phyloP scores from a whole-genome alignment of 2,888 invertebrate genomes.

The Rutpela maculata region DNA sequence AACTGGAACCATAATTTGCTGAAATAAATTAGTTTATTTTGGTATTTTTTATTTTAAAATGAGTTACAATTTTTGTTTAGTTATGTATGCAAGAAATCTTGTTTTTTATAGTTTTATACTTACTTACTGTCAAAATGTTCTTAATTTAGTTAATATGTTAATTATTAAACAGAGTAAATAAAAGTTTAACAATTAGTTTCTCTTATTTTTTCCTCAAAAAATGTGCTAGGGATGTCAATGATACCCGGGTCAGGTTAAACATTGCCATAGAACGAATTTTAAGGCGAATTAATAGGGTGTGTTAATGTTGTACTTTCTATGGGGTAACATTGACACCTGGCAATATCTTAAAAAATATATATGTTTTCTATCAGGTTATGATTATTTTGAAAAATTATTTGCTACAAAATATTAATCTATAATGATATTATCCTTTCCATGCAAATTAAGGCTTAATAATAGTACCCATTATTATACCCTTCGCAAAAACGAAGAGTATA shows the following conservation, averaged over 20 bases:
- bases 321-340: conserved; percentile 17
- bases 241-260: neutral
- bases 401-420: too few relatives aligned
- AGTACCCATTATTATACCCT: too few relatives aligned
- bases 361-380: too few relatives aligned
- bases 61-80: neutral
- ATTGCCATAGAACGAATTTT: neutral
- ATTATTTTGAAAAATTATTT: too few relatives aligned
- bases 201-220: neutral
- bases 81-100: too few relatives aligned
- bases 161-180: neutral
- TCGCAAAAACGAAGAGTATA: too few relatives aligned
- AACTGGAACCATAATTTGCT: neutral
- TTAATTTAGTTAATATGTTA: neutral
- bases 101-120: neutral
- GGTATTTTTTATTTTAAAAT: neutral
- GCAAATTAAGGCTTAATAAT: too few relatives aligned
- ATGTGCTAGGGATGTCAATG: conserved; percentile 4
- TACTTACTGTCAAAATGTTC: neutral
- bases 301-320: conserved; percentile 10
- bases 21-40: neutral
- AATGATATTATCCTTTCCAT: too few relatives aligned
- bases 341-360: conserved; percentile 7
- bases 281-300: neutral
- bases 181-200: neutral